Evolutionary conservation across 2,888 invertebrate species (phyloP).

Genomic region (Acronicta aceris): DNA sequence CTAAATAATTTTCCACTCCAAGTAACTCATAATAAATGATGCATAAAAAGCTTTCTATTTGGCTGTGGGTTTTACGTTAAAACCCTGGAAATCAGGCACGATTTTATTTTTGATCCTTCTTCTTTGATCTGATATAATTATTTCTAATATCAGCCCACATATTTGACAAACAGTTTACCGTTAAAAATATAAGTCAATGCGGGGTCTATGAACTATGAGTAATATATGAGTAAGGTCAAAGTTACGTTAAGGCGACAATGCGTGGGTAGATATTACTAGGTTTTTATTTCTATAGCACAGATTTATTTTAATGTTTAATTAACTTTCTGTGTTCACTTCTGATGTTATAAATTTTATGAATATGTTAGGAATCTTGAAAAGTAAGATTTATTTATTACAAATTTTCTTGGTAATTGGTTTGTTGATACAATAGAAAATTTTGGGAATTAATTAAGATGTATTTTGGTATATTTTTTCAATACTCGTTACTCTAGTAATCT

Average conservation of each 20-base stretch:
- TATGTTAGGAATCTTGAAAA: constrained; percentile 19
- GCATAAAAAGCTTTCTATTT: no score
- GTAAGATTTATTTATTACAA: no score
- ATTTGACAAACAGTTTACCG: constrained; percentile 35
- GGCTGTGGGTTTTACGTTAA: no score
- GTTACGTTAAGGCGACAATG: constrained; percentile 40
- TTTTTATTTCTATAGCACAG: constrained; percentile 45
- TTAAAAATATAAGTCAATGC: constrained; percentile 32
- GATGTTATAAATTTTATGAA: constrained; percentile 47
- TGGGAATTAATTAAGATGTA: no score
- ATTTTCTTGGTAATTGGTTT: no score
- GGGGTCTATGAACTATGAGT: constrained; percentile 52
- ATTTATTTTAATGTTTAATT: constrained; percentile 37
- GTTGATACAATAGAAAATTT: no score
- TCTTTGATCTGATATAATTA: background rate
- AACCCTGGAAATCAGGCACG: no score
- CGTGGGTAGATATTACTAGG: constrained; percentile 42
- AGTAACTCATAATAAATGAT: no score
- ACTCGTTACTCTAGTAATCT: no score
- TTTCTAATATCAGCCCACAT: constrained; percentile 22
- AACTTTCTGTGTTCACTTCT: constrained; percentile 43
- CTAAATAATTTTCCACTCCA: no score
- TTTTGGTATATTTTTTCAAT: no score
- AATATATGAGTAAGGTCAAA: constrained; percentile 44
- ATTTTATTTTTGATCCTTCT: no score